Base-by-base conservation (phyloP, 2,797 vertebrate genomes). In the Enteromius trimaculatus region DNA sequence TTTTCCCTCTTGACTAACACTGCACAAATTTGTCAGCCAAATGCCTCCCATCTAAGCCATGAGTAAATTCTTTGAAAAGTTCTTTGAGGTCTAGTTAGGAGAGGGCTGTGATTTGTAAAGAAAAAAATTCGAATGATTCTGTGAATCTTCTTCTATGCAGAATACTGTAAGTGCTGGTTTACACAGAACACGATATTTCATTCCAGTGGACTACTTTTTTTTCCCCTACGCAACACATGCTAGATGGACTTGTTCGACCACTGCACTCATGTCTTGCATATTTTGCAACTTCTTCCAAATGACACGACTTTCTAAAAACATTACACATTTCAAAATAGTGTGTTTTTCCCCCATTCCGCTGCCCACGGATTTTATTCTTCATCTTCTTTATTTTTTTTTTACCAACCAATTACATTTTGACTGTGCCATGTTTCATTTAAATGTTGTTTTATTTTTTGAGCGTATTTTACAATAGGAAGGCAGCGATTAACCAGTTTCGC, bases 61-160 rank as follows among this genome's bases (percentile, higher is more conserved):
- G 6, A 62, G 53, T 70, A 42, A 58, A 37, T 26, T 70, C 64
- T 87, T 88, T 84, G 66, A 84, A 84, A 62, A 37, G 39, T 10
- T 44, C 84, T 92, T 91, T 91, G 86, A 89, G 58, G 68, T 88
- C 84, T 81, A 87, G 88, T 89, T 88, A 83, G 31, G 81, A 68
- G 11, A 60, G 49, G 16, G 39, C 80, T 90, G 80, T 89, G 81
- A 58, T 64, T 51, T 37, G 39, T n/a, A 3, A n/a, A 53, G 23
- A n/a, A 79, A 31, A 77, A 37, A 17, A 14, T 75, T 47, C 8
- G 4, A 47, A 68, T 80, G 44, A 80, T 70, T 51, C 49, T 75
- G 26, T 39, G 31, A 14, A 72, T 65, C 19, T 74, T 47, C 8
- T 23, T 77, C 70, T n/a, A 62, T 68, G 34, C 26, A 47, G 21